Evolutionary conservation across 2,113 vertebrate genomes (phyloP).

Genomic region (Penelope pileata): DNA sequence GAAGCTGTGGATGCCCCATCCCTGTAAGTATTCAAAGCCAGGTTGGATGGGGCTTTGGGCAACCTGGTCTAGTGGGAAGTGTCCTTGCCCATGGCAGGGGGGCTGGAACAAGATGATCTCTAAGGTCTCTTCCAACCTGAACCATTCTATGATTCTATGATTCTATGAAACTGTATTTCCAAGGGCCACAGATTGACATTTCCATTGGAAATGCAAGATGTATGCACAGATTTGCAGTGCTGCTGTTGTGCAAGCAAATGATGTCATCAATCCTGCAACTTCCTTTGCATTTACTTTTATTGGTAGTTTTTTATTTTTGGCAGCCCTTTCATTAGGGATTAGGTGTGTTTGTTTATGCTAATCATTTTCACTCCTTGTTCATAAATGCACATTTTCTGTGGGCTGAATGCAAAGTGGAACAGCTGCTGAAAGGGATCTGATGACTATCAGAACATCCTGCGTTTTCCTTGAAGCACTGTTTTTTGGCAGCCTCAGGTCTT

Average conservation of each 20-base stretch:
- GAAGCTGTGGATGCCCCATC: no score
- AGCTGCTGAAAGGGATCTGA: not conserved
- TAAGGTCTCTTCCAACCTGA: no score
- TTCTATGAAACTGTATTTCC: not conserved
- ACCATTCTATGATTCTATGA: no score
- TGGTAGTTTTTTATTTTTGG: conserved; percentile 1
- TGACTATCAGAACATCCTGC: not conserved
- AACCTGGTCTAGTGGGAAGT: no score
- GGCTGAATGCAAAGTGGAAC: not conserved
- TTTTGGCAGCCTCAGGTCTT: not conserved
- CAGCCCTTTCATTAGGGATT: not conserved
- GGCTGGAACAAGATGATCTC: no score
- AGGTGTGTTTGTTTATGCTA: not conserved
- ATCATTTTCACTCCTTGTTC: conserved; percentile 6
- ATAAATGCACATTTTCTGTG: conserved; percentile 32
- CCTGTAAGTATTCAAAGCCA: no score
- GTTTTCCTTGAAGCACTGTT: not conserved
- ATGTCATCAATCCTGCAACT: not conserved
- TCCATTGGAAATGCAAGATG: not conserved
- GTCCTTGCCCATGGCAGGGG: no score
- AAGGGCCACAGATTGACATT: not conserved
- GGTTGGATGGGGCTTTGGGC: no score
- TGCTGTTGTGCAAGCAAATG: not conserved
- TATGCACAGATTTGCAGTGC: not conserved
- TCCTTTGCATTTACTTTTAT: not conserved